phyloP scores from a whole-genome alignment of 2,888 invertebrate genomes.

The Tinea pellionella region DNA sequence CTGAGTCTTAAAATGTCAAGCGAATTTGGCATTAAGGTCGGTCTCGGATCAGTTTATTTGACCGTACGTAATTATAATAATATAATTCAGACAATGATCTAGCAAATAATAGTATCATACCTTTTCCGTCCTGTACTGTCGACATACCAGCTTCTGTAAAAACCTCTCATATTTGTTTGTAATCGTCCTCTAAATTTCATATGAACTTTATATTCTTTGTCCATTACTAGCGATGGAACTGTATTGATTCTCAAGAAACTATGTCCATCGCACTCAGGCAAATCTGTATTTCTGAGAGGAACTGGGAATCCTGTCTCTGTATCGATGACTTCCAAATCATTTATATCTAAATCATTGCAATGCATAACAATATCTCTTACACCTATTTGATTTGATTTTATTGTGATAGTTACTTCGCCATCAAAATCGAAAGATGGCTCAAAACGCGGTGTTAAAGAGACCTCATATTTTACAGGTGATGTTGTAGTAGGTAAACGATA shows the following conservation, averaged over 20 bases:
- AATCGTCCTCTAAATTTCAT: constrained; percentile 76
- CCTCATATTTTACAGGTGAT: constrained; percentile 60
- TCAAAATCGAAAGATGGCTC: constrained; percentile 45
- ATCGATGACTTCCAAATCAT: constrained; percentile 41
- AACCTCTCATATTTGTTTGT: constrained; percentile 79
- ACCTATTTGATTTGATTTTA: constrained; percentile 23
- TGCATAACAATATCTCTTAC: constrained; percentile 44
- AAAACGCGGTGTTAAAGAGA: constrained; percentile 63
- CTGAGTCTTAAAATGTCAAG: no score
- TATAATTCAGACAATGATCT: background rate
- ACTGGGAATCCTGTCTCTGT: constrained; percentile 31
- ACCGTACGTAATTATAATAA: no score
- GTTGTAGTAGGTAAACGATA: constrained; percentile 61
- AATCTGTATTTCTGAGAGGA: constrained; percentile 17
- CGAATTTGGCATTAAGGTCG: no score
- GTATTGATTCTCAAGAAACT: constrained; percentile 39
- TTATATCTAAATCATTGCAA: constrained; percentile 45
- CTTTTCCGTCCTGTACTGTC: constrained; percentile 69
- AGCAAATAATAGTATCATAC: background rate
- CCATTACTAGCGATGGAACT: constrained; percentile 20
- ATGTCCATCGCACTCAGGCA: constrained; percentile 34
- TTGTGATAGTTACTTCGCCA: constrained; percentile 47
- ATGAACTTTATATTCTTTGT: constrained; percentile 67
- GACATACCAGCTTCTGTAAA: constrained; percentile 82
- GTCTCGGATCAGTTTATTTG: no score